These are phyloP conservation scores for Eudemis profundana DNA, from an alignment of 2,888 invertebrate species.

Conservation along the genomic window DNA sequence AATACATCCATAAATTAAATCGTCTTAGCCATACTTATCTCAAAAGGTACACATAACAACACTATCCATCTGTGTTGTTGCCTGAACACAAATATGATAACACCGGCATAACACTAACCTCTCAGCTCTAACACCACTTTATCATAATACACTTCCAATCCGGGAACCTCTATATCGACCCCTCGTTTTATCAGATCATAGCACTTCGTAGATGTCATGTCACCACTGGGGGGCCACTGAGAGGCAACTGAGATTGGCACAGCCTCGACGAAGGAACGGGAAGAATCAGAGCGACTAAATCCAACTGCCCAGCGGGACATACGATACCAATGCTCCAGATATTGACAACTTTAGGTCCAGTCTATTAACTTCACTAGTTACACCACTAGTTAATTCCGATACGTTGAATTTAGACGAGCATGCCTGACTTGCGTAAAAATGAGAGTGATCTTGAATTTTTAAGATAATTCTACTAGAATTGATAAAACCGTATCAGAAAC, in stretches of 20 bases:
- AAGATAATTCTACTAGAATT: constrained; percentile 49
- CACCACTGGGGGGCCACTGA: constrained; percentile 59
- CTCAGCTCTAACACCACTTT: constrained; percentile 85
- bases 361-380: constrained; percentile 62
- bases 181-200: constrained; percentile 82
- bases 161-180: constrained; percentile 81
- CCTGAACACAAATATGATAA: constrained; percentile 16
- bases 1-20: constrained; percentile 14
- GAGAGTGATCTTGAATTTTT: constrained; percentile 47
- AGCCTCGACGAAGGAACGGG: constrained; percentile 65
- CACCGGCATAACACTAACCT: constrained; percentile 73
- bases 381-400: constrained; percentile 3
- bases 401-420: constrained; percentile 44
- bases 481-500: constrained; percentile 48
- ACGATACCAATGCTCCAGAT: constrained; percentile 79
- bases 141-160: constrained; percentile 85
- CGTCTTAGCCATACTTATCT: constrained; percentile 21
- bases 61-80: constrained; percentile 18
- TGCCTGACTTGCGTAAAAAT: constrained; percentile 44
- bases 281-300: constrained; percentile 84
- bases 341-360: constrained; percentile 73
- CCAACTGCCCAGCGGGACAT: constrained; percentile 78
- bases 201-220: constrained; percentile 82
- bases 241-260: constrained; percentile 61
- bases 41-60: constrained; percentile 13